Base-by-base conservation (phyloP, 2,888 invertebrate species). In the Acrocera orbiculus region DNA sequence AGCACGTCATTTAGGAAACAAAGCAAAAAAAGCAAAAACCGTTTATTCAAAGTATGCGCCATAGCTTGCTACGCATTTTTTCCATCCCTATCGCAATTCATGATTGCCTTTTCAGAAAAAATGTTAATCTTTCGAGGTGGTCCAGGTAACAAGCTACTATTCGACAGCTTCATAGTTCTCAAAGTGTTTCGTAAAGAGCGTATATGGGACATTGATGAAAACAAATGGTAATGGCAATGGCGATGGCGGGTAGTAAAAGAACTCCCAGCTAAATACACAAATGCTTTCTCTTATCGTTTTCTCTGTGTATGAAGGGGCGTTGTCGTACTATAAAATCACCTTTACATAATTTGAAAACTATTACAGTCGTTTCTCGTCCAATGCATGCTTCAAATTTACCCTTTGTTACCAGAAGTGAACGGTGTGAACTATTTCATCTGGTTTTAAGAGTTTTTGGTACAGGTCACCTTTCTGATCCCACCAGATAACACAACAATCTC, bases 181-280 rank as follows among this genome's bases (percentile, higher is more conserved):
- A 15, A 28, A 28, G 28, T 28, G 28, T 10, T 28, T 5, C 28
- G 14, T 28, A 14, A 15, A 28, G 15, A 28, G 28, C 15, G 28
- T n/a, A n/a, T 10, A 15, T 28, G 28, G 5, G 28, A 7, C 28
- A 28, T 28, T 16, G 28, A 28, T 28, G 28, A 28, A 28, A 28
- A 28, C 28, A 28, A 10, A 14, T 28, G 15, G 28, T 13, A 28
- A 14, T 28, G 13, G 15, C 13, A 28, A 4, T 5, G 28, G 14
- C 13, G 13, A 14, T 8, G 28, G 28, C 16, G 28, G 28, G 28
- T 15, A n/a, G n/a, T n/a, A n/a, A n/a, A 28, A 28, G 10, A 28
- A 5, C 14, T 28, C 28, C 28, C 28, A 28, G 15, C 28, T 15
- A 28, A 7, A 14, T 10, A 5, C 14, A 28, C 13, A 28, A 13